A percentile compares a stretch with the other conserved stretches of the same genome.
These are phyloP conservation scores for Archivesica marissinica DNA, from an alignment of 1,140 invertebrate species.

Conservation along the genomic window DNA sequence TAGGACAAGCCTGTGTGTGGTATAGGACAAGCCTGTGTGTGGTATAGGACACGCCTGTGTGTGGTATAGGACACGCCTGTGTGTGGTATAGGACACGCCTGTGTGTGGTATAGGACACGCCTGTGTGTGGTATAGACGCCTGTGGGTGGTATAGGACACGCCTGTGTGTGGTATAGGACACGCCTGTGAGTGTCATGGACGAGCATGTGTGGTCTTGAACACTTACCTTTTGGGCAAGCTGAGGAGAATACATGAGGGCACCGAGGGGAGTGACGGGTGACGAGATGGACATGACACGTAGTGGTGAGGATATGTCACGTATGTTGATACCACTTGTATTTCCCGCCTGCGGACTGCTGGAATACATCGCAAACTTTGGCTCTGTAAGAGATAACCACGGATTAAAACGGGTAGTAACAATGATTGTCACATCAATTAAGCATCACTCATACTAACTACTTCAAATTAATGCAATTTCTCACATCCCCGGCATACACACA, in stretches of 20 bases:
- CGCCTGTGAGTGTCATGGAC: background rate
- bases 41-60: too few relatives aligned
- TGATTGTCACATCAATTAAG: background rate
- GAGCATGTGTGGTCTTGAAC: background rate
- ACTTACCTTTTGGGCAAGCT: constrained; percentile 73
- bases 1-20: too few relatives aligned
- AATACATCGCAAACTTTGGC: constrained; percentile 20
- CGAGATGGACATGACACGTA: constrained; percentile 67
- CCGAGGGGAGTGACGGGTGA: constrained; percentile 69
- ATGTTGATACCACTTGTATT: constrained; percentile 36
- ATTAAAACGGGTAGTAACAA: background rate
- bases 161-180: too few relatives aligned
- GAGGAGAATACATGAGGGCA: constrained; percentile 76
- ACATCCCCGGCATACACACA: too few relatives aligned
- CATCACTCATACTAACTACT: too few relatives aligned
- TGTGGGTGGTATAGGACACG: too few relatives aligned
- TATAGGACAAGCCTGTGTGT: too few relatives aligned
- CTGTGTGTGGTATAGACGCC: too few relatives aligned
- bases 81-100: too few relatives aligned
- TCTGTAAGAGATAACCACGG: constrained; percentile 10
- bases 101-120: too few relatives aligned
- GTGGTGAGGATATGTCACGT: constrained; percentile 68
- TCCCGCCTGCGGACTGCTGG: constrained; percentile 34
- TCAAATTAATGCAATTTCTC: too few relatives aligned
- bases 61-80: too few relatives aligned